A percentile compares a stretch with the other conserved stretches of the same genome.
These are phyloP conservation scores for Sarcoramphus papa DNA, from an alignment of 2,797 vertebrate genomes.

Conservation along the genomic window DNA sequence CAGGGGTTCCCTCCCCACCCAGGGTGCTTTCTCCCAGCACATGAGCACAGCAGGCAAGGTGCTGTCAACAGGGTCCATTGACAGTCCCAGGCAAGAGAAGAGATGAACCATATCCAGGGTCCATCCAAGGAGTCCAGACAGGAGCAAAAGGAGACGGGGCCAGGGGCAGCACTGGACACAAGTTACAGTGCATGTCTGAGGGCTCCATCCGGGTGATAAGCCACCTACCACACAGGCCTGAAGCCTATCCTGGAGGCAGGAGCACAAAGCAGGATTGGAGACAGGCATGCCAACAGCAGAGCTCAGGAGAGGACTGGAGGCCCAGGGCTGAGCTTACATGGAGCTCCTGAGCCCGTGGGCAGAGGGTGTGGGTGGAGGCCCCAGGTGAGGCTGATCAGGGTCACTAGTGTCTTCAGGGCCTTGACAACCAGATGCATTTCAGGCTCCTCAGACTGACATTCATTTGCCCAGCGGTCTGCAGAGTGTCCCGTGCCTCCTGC, in stretches of 20 bases:
- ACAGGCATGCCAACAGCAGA: not conserved
- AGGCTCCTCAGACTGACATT: not conserved
- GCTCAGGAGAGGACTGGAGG: rapidly evolving
- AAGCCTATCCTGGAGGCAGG: not conserved
- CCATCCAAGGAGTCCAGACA: not conserved
- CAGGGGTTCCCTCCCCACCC: not conserved
- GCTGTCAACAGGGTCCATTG: not conserved
- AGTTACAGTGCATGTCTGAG: not conserved
- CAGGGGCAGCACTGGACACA: not conserved
- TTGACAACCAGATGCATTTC: not conserved
- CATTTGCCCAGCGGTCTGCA: not conserved
- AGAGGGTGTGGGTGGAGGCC: not conserved
- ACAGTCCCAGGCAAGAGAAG: not conserved
- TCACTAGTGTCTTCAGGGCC: not conserved
- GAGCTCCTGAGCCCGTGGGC: not conserved
- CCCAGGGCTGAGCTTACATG: not conserved
- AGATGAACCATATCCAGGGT: not conserved
- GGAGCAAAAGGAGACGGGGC: not conserved
- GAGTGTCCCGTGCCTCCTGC: not conserved
- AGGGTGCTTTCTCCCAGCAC: not conserved
- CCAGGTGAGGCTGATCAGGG: not conserved
- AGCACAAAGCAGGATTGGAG: not conserved
- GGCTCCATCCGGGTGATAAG: not conserved
- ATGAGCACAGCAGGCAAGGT: not conserved
- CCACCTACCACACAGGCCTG: not conserved